phyloP scores from a whole-genome alignment of 1,140 invertebrate species.

The Halotydeus destructor region DNA sequence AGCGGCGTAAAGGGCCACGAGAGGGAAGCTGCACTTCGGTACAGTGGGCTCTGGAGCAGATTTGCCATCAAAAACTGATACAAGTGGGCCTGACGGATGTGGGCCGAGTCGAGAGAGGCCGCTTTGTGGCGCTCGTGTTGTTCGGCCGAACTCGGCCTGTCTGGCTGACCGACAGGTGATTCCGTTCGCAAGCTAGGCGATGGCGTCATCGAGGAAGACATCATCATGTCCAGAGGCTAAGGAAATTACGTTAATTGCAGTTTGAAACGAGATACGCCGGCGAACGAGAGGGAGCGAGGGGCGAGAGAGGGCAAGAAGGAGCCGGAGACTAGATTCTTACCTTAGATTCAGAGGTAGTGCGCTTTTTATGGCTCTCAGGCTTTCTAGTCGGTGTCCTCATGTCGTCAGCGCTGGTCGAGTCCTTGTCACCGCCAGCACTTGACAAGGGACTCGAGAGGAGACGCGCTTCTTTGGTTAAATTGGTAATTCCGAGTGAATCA shows the following conservation, averaged over 20 bases:
- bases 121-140: not conserved
- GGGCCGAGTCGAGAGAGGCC: not conserved
- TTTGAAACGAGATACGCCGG: too few relatives aligned
- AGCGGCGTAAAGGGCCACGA: not conserved
- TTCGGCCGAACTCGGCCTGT: not conserved
- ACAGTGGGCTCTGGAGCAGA: not conserved
- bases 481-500: not conserved
- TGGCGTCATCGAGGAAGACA: not conserved
- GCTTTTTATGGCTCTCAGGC: too few relatives aligned
- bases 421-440: too few relatives aligned
- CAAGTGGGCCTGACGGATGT: not conserved
- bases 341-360: too few relatives aligned
- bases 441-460: not conserved
- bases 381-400: too few relatives aligned
- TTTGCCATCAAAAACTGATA: not conserved
- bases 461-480: not conserved
- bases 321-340: too few relatives aligned
- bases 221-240: not conserved
- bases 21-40: not conserved
- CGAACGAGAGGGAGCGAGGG: too few relatives aligned
- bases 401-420: too few relatives aligned
- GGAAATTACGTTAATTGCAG: conserved; percentile 4
- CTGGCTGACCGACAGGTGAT: not conserved
- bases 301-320: too few relatives aligned
- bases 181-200: not conserved